These are phyloP conservation scores for Pipistrellus kuhlii DNA, from an alignment of 2,797 vertebrate species.

Conservation along the genomic window DNA sequence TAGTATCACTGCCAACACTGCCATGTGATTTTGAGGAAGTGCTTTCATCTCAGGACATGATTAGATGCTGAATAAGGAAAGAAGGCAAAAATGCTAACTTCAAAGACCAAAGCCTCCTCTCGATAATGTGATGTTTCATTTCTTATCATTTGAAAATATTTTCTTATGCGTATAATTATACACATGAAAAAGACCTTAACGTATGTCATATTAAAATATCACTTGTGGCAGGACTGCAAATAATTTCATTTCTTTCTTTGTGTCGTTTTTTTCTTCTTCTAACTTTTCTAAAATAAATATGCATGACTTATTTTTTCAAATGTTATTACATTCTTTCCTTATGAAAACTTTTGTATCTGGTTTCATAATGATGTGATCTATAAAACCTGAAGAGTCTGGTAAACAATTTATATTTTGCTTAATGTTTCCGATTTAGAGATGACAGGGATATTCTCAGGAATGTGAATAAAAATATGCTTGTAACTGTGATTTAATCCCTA, in stretches of 20 bases:
- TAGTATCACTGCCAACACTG: not conserved
- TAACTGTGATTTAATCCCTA: constrained; percentile 28
- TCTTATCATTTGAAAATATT: constrained; percentile 48
- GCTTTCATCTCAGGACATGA: not conserved
- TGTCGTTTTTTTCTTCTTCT: constrained; percentile 5
- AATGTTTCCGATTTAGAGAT: constrained; percentile 40
- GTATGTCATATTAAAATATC: constrained; percentile 13
- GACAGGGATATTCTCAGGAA: not conserved
- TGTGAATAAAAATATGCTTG: constrained; percentile 23
- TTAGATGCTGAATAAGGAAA: not conserved
- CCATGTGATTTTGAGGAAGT: not conserved
- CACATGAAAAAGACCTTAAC: constrained; percentile 21
- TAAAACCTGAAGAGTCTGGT: constrained; percentile 18
- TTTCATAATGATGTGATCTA: constrained; percentile 35
- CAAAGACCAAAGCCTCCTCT: not conserved
- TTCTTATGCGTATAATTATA: constrained; percentile 4
- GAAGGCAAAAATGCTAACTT: constrained; percentile 17
- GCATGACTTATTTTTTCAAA: not conserved
- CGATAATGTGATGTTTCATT: constrained; percentile 36
- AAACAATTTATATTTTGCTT: constrained; percentile 52
- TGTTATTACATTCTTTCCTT: constrained; percentile 37
- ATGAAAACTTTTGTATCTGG: not conserved
- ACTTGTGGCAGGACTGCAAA: not conserved
- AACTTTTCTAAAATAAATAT: constrained; percentile 44
- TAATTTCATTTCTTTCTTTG: not conserved